Percentiles rank a stretch among this genome's conserved stretches.
Conservation (phyloP, 2,797 vertebrate species). For the Iguana delicatissima region DNA sequence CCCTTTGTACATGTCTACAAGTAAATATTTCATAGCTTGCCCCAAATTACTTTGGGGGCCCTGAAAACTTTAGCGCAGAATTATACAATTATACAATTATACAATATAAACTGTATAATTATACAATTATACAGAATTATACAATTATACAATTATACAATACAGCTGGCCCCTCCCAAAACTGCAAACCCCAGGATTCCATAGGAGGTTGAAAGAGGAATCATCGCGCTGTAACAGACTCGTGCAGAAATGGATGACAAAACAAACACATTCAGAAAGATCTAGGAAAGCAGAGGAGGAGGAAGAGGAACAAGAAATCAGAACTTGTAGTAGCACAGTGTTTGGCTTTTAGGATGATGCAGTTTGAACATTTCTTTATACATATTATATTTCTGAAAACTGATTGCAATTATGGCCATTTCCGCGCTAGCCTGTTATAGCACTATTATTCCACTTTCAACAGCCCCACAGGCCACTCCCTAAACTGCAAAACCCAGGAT, state of each 20-base stretch:
- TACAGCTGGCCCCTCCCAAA: too few species aligned
- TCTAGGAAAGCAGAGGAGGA: background rate
- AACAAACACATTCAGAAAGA: background rate
- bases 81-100: background rate
- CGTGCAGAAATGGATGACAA: background rate
- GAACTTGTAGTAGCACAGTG: background rate
- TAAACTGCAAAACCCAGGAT: too few species aligned
- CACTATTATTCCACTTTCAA: too few species aligned
- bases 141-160: too few species aligned
- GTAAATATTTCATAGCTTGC: constrained; percentile 15
- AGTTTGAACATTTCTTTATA: background rate
- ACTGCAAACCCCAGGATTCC: too few species aligned
- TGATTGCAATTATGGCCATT: background rate
- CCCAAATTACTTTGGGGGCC: background rate
- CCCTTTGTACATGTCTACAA: fast-evolving
- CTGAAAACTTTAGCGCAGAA: background rate
- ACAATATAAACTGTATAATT: too few species aligned
- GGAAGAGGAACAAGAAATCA: background rate
- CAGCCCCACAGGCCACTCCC: too few species aligned
- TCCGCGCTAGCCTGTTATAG: too few species aligned
- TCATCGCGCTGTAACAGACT: too few species aligned
- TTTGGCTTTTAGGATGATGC: background rate
- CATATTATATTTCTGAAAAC: background rate
- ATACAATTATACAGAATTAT: too few species aligned
- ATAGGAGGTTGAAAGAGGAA: too few species aligned